Conservation (phyloP, 1,140 invertebrate species). For the Streblospio benedicti region DNA sequence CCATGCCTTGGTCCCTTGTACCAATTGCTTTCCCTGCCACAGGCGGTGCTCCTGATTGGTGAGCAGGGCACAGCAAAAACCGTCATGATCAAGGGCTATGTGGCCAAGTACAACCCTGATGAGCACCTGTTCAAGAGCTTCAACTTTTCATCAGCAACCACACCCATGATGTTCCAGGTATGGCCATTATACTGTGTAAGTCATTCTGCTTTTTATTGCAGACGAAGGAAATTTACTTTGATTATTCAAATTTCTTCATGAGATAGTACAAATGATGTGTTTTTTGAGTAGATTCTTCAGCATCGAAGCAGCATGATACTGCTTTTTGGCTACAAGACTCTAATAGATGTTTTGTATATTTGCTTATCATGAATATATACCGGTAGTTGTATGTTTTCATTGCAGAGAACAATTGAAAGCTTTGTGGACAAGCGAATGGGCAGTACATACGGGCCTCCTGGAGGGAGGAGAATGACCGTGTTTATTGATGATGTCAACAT, state of each 20-base stretch:
- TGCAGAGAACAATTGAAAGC: constrained; percentile 85
- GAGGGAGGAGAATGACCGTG: constrained; percentile 84
- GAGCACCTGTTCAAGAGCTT: constrained; percentile 76
- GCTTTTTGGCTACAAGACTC: no score
- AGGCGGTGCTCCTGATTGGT: constrained; percentile 76
- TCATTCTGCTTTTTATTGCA: not conserved
- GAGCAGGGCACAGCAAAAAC: constrained; percentile 95
- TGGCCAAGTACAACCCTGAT: constrained; percentile 84
- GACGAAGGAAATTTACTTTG: no score
- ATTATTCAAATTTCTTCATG: no score
- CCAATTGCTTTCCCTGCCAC: no score
- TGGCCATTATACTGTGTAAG: not conserved
- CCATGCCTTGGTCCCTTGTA: no score
- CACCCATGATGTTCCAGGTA: constrained; percentile 84
- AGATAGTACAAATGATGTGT: no score
- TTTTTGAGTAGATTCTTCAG: no score
- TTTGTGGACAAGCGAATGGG: constrained; percentile 93
- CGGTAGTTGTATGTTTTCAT: no score
- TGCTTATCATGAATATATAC: no score
- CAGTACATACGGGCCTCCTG: constrained; percentile 85
- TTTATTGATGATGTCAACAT: constrained; percentile 96
- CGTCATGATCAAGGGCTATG: constrained; percentile 91
- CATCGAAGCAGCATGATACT: no score
- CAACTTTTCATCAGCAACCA: constrained; percentile 95
- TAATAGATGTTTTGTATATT: no score